phyloP scores from a whole-genome alignment of 2,113 vertebrate species.

The Cavia aperea region DNA sequence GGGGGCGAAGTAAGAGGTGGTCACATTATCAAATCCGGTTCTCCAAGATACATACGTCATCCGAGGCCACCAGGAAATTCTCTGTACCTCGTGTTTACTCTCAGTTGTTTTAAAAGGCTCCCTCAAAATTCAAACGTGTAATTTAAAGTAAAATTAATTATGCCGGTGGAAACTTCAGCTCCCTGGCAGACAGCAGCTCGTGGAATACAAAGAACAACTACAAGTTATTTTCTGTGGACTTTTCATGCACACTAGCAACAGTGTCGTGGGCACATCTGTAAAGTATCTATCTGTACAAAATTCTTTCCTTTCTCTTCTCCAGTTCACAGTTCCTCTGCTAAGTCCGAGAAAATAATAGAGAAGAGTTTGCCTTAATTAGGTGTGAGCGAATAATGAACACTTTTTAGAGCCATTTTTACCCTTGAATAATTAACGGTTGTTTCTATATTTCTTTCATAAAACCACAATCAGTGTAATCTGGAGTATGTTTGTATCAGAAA shows the following conservation, averaged over 20 bases:
- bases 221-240: slow-evolving; percentile 59
- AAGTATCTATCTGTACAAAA: slow-evolving; percentile 59
- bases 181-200: neutral
- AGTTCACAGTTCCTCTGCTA: slow-evolving; percentile 41
- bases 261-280: slow-evolving; percentile 55
- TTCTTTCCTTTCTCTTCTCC: slow-evolving; percentile 47
- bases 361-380: neutral
- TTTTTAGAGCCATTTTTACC: slow-evolving; percentile 5
- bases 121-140: neutral
- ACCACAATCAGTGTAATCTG: neutral
- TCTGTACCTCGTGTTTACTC: neutral
- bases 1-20: neutral
- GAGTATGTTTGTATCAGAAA: neutral
- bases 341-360: slow-evolving; percentile 36
- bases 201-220: neutral
- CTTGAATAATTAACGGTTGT: neutral
- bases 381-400: slow-evolving; percentile 22
- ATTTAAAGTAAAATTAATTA: slow-evolving; percentile 13
- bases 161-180: neutral
- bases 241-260: slow-evolving; percentile 49
- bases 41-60: neutral
- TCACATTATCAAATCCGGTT: neutral
- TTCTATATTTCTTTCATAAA: neutral
- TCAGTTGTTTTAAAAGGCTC: neutral
- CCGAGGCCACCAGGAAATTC: neutral